These are phyloP conservation scores for Buphagus erythrorhynchus DNA, from an alignment of 2,797 vertebrate species.

Conservation along the genomic window DNA sequence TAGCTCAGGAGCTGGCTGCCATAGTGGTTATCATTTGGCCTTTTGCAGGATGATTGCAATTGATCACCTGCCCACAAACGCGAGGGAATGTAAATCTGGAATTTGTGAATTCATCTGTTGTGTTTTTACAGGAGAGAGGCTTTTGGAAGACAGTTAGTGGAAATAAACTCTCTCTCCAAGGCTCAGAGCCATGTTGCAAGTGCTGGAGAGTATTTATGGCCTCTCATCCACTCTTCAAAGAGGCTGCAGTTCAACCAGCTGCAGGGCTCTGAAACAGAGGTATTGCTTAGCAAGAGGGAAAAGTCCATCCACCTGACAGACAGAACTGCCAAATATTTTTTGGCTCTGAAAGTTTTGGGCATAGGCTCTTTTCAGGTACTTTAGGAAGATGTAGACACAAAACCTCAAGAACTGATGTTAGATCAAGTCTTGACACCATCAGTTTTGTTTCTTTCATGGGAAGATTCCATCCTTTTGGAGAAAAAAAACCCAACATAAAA, in stretches of 20 bases:
- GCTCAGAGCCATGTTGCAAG: constrained; percentile 37
- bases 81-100: constrained; percentile 12
- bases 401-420: background rate
- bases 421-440: background rate
- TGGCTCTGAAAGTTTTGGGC: background rate
- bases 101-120: constrained; percentile 23
- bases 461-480: background rate
- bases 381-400: background rate
- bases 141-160: constrained; percentile 34
- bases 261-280: background rate
- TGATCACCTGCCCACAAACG: constrained; percentile 41
- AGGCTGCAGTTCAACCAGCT: background rate
- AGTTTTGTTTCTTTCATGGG: background rate
- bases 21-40: background rate
- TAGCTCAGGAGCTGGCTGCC: background rate
- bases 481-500: background rate
- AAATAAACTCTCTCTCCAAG: constrained; percentile 33
- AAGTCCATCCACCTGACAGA: background rate
- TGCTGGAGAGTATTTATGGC: background rate
- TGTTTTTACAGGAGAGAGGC: constrained; percentile 30
- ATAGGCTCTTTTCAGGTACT: background rate
- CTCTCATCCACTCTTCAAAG: background rate
- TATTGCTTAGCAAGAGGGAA: background rate
- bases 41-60: background rate
- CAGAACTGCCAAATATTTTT: background rate